Conservation (phyloP, 1,140 invertebrate genomes). For the Hylaeus volcanicus region DNA sequence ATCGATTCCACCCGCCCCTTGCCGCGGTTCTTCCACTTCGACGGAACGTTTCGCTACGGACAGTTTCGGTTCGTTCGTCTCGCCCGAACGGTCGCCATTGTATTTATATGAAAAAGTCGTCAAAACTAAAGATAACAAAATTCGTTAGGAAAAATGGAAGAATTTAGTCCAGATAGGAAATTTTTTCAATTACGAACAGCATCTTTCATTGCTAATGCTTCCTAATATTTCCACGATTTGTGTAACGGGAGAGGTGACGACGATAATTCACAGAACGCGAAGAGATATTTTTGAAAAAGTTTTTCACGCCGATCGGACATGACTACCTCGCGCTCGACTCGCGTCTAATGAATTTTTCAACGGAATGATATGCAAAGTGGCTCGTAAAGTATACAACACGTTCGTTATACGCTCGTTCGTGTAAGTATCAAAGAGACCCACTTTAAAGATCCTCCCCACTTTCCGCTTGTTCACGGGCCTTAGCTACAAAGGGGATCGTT, state of each 20-base stretch:
- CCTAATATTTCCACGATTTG: not conserved
- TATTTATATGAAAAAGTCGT: no score
- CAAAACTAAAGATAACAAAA: no score
- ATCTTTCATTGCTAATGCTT: no score
- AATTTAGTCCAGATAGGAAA: no score
- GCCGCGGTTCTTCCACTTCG: not conserved
- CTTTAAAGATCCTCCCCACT: constrained; percentile 29
- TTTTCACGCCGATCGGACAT: constrained; percentile 46
- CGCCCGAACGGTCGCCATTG: not conserved
- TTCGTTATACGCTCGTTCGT: constrained; percentile 71
- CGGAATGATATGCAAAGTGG: constrained; percentile 72
- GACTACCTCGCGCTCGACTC: constrained; percentile 19
- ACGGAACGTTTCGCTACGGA: no score
- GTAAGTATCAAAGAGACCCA: constrained; percentile 63
- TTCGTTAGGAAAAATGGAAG: no score
- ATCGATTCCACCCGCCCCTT: constrained; percentile 3
- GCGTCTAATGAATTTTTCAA: constrained; percentile 75
- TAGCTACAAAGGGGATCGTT: constrained; percentile 65
- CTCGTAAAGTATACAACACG: constrained; percentile 76
- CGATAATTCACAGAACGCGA: constrained; percentile 32
- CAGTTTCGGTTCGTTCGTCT: not conserved
- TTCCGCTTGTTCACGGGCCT: constrained; percentile 37
- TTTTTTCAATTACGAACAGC: no score
- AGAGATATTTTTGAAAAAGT: constrained; percentile 32
- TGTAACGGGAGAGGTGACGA: constrained; percentile 31